Percentiles rank a stretch among this genome's conserved stretches.
Conservation (phyloP, 2,888 invertebrate genomes). For the Andrena trimmerana region DNA sequence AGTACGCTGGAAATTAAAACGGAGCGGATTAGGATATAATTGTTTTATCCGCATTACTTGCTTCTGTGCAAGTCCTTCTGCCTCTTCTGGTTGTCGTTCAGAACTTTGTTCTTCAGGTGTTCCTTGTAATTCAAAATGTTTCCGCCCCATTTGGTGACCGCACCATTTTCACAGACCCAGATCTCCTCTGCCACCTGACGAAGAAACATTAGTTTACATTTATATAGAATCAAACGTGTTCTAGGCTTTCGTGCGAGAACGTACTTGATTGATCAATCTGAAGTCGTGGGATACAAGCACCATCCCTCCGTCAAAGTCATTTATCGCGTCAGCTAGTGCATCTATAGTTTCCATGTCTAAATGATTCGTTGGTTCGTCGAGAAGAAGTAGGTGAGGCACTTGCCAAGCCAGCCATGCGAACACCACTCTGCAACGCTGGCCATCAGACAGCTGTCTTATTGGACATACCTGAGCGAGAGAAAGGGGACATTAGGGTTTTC, state of each 20-base stretch:
- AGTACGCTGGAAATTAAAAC: slow-evolving; percentile 69
- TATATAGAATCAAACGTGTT: neutral
- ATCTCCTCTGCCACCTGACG: slow-evolving; percentile 98
- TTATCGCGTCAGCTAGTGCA: slow-evolving; percentile 98
- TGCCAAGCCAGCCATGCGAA: slow-evolving; percentile 99
- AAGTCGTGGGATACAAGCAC: slow-evolving; percentile 99
- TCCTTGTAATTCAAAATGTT: slow-evolving; percentile 98
- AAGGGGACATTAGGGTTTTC: neutral
- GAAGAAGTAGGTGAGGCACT: slow-evolving; percentile 95
- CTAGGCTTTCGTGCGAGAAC: slow-evolving; percentile 29
- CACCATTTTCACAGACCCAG: slow-evolving; percentile 99
- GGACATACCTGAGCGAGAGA: slow-evolving; percentile 91
- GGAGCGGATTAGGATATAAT: slow-evolving; percentile 33
- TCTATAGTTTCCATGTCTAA: slow-evolving; percentile 99
- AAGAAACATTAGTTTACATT: neutral
- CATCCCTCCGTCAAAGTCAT: slow-evolving; percentile 99
- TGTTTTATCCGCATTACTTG: slow-evolving; percentile 75
- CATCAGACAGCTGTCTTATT: slow-evolving; percentile 97
- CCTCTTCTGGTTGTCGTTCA: slow-evolving; percentile 88
- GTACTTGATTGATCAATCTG: slow-evolving; percentile 98
- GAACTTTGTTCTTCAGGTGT: slow-evolving; percentile 94
- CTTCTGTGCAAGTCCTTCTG: slow-evolving; percentile 79
- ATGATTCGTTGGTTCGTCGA: slow-evolving; percentile 97
- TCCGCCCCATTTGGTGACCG: slow-evolving; percentile 98
- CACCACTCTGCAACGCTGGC: slow-evolving; percentile 98